A percentile compares a stretch with the other conserved stretches of the same genome.
phyloP scores from a whole-genome alignment of 2,888 invertebrate genomes.

The Rotaria magnacalcarata region DNA sequence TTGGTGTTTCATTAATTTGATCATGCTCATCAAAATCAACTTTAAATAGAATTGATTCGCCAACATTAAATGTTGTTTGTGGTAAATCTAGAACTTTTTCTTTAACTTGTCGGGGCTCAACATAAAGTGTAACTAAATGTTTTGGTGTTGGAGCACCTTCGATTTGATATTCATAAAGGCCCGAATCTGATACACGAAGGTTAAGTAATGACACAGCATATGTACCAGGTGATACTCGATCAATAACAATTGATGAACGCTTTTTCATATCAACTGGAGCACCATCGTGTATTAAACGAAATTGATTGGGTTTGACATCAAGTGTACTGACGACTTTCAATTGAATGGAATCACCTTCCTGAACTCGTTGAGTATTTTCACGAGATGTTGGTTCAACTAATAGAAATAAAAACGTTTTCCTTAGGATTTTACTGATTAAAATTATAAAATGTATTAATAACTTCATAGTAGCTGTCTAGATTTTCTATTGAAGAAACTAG shows the following conservation, averaged over 20 bases:
- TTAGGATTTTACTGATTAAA: too few relatives aligned
- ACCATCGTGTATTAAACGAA: slow-evolving; percentile 4
- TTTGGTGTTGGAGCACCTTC: not conserved
- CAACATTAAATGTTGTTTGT: not conserved
- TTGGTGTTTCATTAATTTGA: not conserved
- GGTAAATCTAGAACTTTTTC: not conserved
- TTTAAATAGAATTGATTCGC: not conserved
- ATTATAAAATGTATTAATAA: too few relatives aligned
- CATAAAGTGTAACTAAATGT: slow-evolving; percentile 29
- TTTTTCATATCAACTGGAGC: not conserved
- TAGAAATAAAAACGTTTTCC: too few relatives aligned
- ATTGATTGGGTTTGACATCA: slow-evolving; percentile 9
- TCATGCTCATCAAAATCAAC: slow-evolving; percentile 13
- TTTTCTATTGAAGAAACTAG: too few relatives aligned
- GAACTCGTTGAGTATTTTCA: not conserved
- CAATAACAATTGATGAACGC: not conserved
- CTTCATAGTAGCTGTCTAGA: too few relatives aligned
- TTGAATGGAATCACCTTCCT: not conserved
- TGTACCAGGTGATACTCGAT: slow-evolving; percentile 17
- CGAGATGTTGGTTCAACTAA: not conserved
- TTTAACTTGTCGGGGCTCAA: slow-evolving; percentile 12
- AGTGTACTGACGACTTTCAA: slow-evolving; percentile 19
- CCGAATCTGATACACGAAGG: not conserved
- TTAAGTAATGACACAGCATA: not conserved
- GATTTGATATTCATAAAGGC: slow-evolving; percentile 20